A percentile compares a stretch with the other conserved stretches of the same genome.
Conservation (phyloP, 2,113 vertebrate genomes). For the Pitta sordida region DNA sequence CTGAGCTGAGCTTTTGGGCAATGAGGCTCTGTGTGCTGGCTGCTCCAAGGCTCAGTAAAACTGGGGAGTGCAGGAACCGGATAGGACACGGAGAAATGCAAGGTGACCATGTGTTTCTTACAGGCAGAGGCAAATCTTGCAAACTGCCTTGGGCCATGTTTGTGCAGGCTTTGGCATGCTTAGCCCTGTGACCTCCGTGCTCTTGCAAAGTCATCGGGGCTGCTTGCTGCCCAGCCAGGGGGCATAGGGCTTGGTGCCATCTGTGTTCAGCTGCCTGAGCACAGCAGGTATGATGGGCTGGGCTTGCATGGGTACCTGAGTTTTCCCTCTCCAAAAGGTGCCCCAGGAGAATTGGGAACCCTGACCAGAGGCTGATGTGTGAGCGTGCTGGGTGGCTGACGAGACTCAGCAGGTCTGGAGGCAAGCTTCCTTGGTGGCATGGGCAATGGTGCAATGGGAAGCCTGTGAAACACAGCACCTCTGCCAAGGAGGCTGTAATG, state of each 20-base stretch:
- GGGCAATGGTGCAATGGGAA: not conserved
- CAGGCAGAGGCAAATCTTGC: not conserved
- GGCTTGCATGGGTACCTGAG: not conserved
- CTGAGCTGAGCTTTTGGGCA: not conserved
- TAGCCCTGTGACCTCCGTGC: accelerated
- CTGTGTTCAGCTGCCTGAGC: not conserved
- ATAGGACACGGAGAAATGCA: not conserved
- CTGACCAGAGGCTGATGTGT: accelerated
- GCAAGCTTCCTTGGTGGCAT: not conserved
- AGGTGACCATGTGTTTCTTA: not conserved
- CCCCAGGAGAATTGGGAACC: not conserved
- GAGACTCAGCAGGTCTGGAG: not conserved
- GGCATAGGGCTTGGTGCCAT: accelerated
- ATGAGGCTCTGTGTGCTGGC: not conserved
- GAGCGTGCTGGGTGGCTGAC: not conserved
- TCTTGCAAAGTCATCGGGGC: not conserved
- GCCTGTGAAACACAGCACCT: not conserved
- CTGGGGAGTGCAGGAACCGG: not conserved
- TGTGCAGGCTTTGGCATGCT: not conserved
- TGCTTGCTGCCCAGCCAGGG: accelerated
- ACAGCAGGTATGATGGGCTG: not conserved
- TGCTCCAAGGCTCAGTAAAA: not conserved
- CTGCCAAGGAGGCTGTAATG: not conserved
- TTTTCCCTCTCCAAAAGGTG: not conserved
- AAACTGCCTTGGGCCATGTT: accelerated